Evolutionary conservation across 2,113 vertebrate genomes (phyloP), one percentile per base, ranked within the genome.

Genomic region (Neodontobutis hainanensis): DNA sequence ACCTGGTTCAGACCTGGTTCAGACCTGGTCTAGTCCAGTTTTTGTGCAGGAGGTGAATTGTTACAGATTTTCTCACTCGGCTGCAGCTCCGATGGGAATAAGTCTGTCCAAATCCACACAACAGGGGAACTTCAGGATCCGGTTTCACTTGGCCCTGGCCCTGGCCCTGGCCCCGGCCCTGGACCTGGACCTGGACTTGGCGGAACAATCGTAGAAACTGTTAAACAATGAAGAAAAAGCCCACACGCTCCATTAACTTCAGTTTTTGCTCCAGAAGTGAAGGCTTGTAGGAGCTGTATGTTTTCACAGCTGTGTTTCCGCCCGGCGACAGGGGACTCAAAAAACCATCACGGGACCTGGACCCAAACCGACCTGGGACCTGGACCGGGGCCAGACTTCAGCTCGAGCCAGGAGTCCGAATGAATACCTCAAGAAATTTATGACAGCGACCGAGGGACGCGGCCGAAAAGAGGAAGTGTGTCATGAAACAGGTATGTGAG

Each of bases 241-340:
- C 27, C 19, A 12, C 11, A 34, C 11, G 5, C 10, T 34, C 16
- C 49, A 7, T 51, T 51, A 11, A 51, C 16, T 52, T 11, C 50
- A 34, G 27, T 16, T 51, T 51, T 5, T 5, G 49, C 11, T 51
- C 49, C 49, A 16, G 27, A 34, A 34, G 32, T 12, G 1, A 27
- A 52, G 50, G 11, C 32, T 52, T 52, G 50, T 34, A 11, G 50
- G 34, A 27, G 50, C 50, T 11, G 27, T 52, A 8, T 40, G 50
- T 52, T 52, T 52, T 34, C 50, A 52, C 50, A 52, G 50, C 50
- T 52, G 50, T 52, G 50, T 52, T 52, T 52, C 50, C 50, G 50
- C 50, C 50, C 50, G 10, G 50, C 50, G 50, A 52, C 50, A 52
- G 27, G 50, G 50, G 50, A 52, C 50, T 8, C 19, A 27, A 27